phyloP scores from a whole-genome alignment of 2,797 vertebrate genomes.

The Sebastolobus altivelis region DNA sequence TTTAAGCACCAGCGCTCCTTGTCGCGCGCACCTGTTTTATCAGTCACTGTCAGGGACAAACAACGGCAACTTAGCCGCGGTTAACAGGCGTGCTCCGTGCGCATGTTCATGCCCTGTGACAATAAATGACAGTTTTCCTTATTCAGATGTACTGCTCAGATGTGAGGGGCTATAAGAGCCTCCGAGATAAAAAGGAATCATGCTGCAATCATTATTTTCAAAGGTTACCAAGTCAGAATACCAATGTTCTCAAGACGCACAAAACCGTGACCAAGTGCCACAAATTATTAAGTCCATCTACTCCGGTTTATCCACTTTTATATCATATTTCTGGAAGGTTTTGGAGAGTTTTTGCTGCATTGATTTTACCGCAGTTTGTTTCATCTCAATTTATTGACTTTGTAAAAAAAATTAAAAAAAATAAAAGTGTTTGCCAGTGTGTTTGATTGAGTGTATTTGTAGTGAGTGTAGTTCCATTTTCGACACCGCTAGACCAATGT shows the following conservation, averaged over 20 bases:
- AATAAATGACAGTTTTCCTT: conserved; percentile 57
- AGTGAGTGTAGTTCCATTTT: conserved; percentile 12
- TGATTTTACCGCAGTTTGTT: conserved; percentile 8
- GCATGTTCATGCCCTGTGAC: conserved; percentile 45
- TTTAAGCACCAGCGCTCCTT: conserved; percentile 33
- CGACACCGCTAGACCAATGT: conserved; percentile 1
- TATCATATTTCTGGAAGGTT: background rate
- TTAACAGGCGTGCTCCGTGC: conserved; percentile 52
- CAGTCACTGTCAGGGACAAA: conserved; percentile 53
- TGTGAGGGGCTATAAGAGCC: conserved; percentile 41
- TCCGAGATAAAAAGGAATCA: conserved; percentile 49
- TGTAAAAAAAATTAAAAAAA: conserved; percentile 7
- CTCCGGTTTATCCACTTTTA: conserved; percentile 4
- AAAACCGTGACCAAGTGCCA: conserved; percentile 27
- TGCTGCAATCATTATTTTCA: conserved; percentile 47
- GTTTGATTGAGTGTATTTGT: conserved; percentile 6
- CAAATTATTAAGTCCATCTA: conserved; percentile 1
- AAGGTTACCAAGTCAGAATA: conserved; percentile 54
- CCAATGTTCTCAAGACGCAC: conserved; percentile 25
- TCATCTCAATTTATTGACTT: conserved; percentile 1
- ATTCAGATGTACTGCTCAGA: conserved; percentile 52
- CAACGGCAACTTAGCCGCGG: conserved; percentile 21
- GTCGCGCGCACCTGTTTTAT: conserved; percentile 51
- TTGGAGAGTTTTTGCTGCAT: background rate
- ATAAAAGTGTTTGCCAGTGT: background rate